Conservation (phyloP, 2,113 vertebrate genomes). For the Pyrgilauda ruficollis region DNA sequence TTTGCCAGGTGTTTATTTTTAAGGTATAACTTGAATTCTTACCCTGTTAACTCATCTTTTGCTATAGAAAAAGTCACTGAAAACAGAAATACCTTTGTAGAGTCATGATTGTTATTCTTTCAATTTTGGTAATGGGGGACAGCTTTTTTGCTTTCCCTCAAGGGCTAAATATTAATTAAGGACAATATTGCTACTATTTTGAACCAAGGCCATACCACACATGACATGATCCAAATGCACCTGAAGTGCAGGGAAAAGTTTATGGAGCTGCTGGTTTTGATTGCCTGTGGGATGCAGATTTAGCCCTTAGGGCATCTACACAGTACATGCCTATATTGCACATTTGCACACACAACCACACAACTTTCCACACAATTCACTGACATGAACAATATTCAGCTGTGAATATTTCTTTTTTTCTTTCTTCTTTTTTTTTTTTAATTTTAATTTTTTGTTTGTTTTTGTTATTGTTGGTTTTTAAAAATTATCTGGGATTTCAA, state of each 20-base stretch:
- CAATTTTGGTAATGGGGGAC: not conserved
- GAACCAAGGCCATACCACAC: not conserved
- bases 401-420: too few species aligned
- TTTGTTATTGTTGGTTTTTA: not conserved
- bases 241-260: not conserved
- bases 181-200: conserved; percentile 31
- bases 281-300: not conserved
- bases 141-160: not conserved
- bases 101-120: not conserved
- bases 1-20: conserved; percentile 70
- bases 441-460: not conserved
- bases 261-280: not conserved
- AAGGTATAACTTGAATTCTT: conserved; percentile 19
- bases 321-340: not conserved
- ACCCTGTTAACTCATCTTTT: not conserved
- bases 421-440: not conserved
- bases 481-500: not conserved
- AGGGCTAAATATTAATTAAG: conserved; percentile 34
- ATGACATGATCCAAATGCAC: not conserved
- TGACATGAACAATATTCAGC: not conserved
- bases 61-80: not conserved
- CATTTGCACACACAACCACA: not conserved
- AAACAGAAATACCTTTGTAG: not conserved
- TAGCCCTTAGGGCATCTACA: not conserved
- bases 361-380: not conserved